phyloP scores from a whole-genome alignment of 2,113 vertebrate genomes.

The Nansenia antarctica region DNA sequence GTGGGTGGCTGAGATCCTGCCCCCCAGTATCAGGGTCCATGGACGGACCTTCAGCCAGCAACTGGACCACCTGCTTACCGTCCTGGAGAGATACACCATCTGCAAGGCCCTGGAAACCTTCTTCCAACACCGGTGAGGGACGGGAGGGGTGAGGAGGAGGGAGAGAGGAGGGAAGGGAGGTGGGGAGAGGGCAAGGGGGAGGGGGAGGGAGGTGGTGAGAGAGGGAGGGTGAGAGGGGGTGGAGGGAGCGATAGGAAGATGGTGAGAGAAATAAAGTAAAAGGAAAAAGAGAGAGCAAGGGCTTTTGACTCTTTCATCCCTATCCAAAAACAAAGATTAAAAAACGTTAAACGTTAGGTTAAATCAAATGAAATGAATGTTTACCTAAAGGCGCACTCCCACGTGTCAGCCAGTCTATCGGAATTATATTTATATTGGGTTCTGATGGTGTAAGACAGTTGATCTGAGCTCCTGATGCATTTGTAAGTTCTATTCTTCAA shows the following conservation, averaged over 20 bases:
- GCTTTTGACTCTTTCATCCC: too few species aligned
- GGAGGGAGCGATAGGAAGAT: background rate
- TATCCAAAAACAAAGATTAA: too few species aligned
- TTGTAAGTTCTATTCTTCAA: too few species aligned
- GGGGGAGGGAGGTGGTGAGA: background rate
- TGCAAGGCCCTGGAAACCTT: conserved; percentile 95
- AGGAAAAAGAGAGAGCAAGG: background rate
- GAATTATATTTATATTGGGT: too few species aligned
- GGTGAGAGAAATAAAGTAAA: background rate
- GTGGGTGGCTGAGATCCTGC: conserved; percentile 97
- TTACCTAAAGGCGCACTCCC: too few species aligned
- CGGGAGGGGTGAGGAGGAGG: background rate
- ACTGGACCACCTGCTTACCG: conserved; percentile 94
- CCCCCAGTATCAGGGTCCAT: conserved; percentile 94
- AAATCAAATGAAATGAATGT: too few species aligned
- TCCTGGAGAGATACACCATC: conserved; percentile 87
- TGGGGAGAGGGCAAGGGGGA: background rate
- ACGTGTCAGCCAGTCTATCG: too few species aligned
- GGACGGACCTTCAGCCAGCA: conserved; percentile 96
- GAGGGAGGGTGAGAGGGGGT: background rate
- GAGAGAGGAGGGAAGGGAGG: background rate
- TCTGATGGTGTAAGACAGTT: too few species aligned
- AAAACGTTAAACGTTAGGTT: too few species aligned
- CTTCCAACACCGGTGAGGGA: conserved; percentile 93
- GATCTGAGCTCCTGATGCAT: too few species aligned